Percentiles rank a stretch among this genome's conserved stretches.
These are phyloP conservation scores for Eulemur mongoz DNA, from an alignment of 2,797 vertebrate species.

Conservation along the genomic window DNA sequence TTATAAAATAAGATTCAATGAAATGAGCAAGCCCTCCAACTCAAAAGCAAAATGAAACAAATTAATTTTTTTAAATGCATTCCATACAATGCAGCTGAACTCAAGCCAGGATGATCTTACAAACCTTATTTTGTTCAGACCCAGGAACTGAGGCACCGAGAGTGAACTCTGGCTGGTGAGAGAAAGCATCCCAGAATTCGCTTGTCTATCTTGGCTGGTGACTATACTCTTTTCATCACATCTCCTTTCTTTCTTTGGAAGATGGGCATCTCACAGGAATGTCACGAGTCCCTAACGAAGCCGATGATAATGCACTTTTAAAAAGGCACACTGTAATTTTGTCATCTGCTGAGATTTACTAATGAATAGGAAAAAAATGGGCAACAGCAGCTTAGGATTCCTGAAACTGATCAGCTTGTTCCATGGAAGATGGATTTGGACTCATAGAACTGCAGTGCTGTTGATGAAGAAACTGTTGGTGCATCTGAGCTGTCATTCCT, in stretches of 20 bases:
- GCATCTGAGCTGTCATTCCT: neutral
- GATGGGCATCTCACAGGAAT: neutral
- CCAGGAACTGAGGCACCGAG: neutral
- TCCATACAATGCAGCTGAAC: neutral
- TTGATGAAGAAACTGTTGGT: neutral
- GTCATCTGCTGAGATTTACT: constrained; percentile 12
- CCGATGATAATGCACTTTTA: neutral
- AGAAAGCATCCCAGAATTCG: neutral
- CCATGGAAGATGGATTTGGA: neutral
- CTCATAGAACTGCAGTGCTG: neutral
- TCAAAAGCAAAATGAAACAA: constrained; percentile 41
- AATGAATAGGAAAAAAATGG: neutral
- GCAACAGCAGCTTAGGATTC: neutral
- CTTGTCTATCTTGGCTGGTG: neutral
- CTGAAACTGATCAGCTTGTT: neutral
- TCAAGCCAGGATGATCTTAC: neutral
- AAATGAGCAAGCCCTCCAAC: neutral
- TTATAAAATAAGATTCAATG: neutral
- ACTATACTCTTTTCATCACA: neutral
- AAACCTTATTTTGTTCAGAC: neutral
- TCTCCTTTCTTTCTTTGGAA: constrained; percentile 18
- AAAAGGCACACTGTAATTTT: neutral
- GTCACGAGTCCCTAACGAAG: neutral
- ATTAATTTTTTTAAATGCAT: neutral
- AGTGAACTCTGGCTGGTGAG: neutral